Conservation (phyloP, 2,888 invertebrate genomes). For the Onchidella celtica region DNA sequence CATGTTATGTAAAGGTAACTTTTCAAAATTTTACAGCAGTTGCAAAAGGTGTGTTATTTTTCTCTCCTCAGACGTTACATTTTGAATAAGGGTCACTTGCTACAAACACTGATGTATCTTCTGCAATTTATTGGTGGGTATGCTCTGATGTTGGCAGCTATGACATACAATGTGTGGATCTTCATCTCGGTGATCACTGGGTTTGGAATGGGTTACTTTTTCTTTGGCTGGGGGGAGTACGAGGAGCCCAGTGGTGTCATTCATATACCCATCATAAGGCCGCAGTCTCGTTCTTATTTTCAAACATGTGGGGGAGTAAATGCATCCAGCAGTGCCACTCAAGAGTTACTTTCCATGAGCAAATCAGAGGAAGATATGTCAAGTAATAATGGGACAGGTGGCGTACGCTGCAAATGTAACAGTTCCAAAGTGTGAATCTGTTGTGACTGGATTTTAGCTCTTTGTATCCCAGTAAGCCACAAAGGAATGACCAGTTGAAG, state of each 20-base stretch:
- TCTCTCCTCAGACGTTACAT: constrained; percentile 50
- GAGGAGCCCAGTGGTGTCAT: constrained; percentile 40
- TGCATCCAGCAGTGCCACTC: constrained; percentile 39
- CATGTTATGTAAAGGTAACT: too few species aligned
- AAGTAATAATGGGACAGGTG: neutral
- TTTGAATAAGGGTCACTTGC: constrained; percentile 52
- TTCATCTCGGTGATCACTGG: constrained; percentile 51
- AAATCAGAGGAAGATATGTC: constrained; percentile 23
- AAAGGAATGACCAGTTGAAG: too few species aligned
- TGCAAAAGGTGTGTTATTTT: neutral
- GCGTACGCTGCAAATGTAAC: constrained; percentile 19
- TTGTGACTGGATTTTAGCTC: too few species aligned
- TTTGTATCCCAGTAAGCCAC: too few species aligned
- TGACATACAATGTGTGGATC: constrained; percentile 58
- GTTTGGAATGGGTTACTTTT: constrained; percentile 55
- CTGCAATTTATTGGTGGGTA: constrained; percentile 56
- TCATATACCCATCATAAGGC: neutral
- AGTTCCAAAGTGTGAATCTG: constrained; percentile 32
- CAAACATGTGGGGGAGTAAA: constrained; percentile 32
- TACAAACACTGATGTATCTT: constrained; percentile 54
- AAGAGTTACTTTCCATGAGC: constrained; percentile 33
- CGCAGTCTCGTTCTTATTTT: constrained; percentile 7
- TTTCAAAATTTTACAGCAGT: too few species aligned
- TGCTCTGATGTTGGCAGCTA: constrained; percentile 54
- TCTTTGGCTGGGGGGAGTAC: constrained; percentile 55